These are phyloP conservation scores for Otis tarda DNA, from an alignment of 2,113 vertebrate genomes.

Conservation along the genomic window DNA sequence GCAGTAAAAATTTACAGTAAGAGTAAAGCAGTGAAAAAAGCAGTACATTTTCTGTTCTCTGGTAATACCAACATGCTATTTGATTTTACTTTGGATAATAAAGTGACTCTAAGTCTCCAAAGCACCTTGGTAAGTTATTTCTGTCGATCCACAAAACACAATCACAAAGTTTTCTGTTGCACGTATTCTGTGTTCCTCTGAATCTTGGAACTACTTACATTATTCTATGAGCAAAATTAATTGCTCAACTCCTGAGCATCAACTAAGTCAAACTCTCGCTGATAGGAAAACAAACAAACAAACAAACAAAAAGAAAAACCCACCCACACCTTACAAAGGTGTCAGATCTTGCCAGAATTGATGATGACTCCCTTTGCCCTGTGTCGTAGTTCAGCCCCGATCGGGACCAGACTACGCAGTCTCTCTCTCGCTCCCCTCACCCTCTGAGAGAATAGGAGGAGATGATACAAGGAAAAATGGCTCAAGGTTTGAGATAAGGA, in stretches of 20 bases:
- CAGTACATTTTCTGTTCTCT: not conserved
- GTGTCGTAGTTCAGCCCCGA: no score
- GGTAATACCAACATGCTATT: not conserved
- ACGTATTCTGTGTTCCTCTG: not conserved
- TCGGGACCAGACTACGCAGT: no score
- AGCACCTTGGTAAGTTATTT: not conserved
- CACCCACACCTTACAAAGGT: not conserved
- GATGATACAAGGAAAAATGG: no score
- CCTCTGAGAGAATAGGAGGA: no score
- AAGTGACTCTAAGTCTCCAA: not conserved
- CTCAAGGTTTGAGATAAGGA: no score
- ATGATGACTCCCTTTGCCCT: not conserved
- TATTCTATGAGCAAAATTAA: not conserved
- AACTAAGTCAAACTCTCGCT: not conserved
- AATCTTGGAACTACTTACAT: not conserved
- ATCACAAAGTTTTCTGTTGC: not conserved
- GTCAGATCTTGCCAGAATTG: not conserved
- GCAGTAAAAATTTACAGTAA: not conserved
- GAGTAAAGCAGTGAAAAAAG: not conserved
- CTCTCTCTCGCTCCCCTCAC: no score
- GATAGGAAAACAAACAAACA: not conserved
- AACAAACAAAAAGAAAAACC: rapidly evolving
- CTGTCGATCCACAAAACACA: not conserved
- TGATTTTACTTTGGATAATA: not conserved
- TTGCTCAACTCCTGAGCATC: not conserved